A percentile compares a stretch with the other conserved stretches of the same genome.
Evolutionary conservation across 2,113 vertebrate species (phyloP).

Genomic region (Apodemus speciosus): DNA sequence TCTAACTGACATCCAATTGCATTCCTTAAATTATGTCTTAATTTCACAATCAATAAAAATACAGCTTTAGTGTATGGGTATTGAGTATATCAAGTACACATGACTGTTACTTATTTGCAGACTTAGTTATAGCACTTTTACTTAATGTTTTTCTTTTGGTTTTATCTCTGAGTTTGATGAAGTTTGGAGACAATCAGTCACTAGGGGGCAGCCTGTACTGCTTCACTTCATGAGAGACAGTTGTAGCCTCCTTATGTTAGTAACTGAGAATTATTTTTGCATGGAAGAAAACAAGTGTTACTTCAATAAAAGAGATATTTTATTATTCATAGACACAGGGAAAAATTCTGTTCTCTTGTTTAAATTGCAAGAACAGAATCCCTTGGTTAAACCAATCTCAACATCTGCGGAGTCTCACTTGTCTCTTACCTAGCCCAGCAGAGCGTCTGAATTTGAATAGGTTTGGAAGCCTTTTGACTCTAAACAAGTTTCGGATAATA

Average conservation of each 20-base stretch:
- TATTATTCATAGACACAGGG: conserved; percentile 46
- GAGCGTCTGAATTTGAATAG: conserved; percentile 56
- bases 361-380: conserved; percentile 58
- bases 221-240: conserved; percentile 52
- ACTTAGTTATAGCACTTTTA: background rate
- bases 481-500: conserved; percentile 70
- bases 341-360: conserved; percentile 58
- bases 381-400: conserved; percentile 55
- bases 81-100: background rate
- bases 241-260: conserved; percentile 64
- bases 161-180: conserved; percentile 32
- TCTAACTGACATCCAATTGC: background rate
- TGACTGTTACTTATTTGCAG: background rate
- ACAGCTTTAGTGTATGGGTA: background rate
- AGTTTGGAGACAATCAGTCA: conserved; percentile 46
- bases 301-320: conserved; percentile 69
- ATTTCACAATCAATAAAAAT: conserved; percentile 42
- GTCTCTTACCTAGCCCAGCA: conserved; percentile 35
- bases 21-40: conserved; percentile 12
- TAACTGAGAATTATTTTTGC: conserved; percentile 68
- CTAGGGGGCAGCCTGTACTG: conserved; percentile 81
- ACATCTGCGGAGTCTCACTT: conserved; percentile 40
- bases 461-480: conserved; percentile 58
- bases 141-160: background rate
- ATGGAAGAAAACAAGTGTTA: conserved; percentile 67